Conservation (phyloP, 1,140 invertebrate genomes). For the Drosophila littoralis region DNA sequence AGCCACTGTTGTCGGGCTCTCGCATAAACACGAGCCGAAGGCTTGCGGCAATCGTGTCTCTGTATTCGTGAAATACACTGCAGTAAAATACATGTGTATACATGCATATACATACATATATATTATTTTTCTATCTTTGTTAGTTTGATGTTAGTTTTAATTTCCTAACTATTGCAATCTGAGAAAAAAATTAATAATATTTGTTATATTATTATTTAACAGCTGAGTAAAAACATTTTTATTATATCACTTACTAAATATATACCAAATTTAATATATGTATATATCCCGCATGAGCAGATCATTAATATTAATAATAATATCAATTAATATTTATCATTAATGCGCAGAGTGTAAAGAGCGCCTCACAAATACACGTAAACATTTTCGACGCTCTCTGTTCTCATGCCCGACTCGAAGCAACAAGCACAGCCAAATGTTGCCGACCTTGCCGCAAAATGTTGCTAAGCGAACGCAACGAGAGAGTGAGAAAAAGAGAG, state of each 20-base stretch:
- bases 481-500: slow-evolving; percentile 8
- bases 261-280: no score
- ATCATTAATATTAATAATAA: no score
- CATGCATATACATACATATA: background rate
- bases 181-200: no score
- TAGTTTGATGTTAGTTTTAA: no score
- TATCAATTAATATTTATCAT: no score
- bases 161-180: no score
- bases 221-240: no score
- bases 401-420: slow-evolving; percentile 18
- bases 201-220: no score
- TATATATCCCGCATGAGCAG: background rate
- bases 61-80: slow-evolving; percentile 9
- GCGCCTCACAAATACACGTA: background rate
- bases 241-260: background rate
- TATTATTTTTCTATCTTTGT: background rate
- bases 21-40: slow-evolving; percentile 7
- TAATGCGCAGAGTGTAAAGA: no score
- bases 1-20: slow-evolving; percentile 25
- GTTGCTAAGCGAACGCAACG: slow-evolving; percentile 36
- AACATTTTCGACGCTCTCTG: background rate
- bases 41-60: slow-evolving; percentile 12
- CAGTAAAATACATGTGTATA: background rate
- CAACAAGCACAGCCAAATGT: slow-evolving; percentile 60
- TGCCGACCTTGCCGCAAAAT: slow-evolving; percentile 70